Base-by-base conservation (phyloP, 2,888 invertebrate genomes). In the Actias luna region DNA sequence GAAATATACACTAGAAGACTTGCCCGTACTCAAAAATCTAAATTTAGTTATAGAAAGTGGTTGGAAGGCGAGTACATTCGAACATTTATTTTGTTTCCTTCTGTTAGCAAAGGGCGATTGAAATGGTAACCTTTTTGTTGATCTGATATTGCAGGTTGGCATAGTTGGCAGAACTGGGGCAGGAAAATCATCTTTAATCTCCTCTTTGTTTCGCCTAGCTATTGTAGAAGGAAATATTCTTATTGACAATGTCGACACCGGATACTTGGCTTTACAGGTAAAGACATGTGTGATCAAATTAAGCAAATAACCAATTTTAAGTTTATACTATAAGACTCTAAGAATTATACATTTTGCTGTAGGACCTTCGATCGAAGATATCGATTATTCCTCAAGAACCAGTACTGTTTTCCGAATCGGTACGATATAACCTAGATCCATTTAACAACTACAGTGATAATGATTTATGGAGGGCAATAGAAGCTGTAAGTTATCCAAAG, bases 161-260 rank as follows among this genome's bases (percentile, higher is more conserved):
- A 95, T 97, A 69, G 96, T 97, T 5, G 97, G 97, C 1, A 93
- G 97, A 62, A 97, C 97, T 0, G 97, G 97, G 1, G 97, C 97
- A 1, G 97, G 97, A 0, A 97, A 97, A 83, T 96, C 96, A 0
- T 96, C 96, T 0, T 86, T 97, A 16, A 96, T 97, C 67, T 94
- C 96, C 0, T 96, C 96, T 0, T 85, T 98, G 62, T 98, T 97
- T 87, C 94, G 97, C 5, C 89, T 97, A 64, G 94, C 96, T 0
- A 94, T 95, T 62, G 93, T 95, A 5, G 94, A 94, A 65, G 97
- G 97, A 4, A 88, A 89, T 50, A 94, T 98, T 29, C 82, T 93
- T 36, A 96, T 98, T 67, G 97, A 98, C 77, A 95, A 93, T 59
- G 86, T 97, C 14, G 86, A 93, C 59, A 93, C 93, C 7, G 73